Percentiles rank a stretch among this genome's conserved stretches.
phyloP scores from a whole-genome alignment of 2,888 invertebrate genomes.

The Dioctria rufipes region DNA sequence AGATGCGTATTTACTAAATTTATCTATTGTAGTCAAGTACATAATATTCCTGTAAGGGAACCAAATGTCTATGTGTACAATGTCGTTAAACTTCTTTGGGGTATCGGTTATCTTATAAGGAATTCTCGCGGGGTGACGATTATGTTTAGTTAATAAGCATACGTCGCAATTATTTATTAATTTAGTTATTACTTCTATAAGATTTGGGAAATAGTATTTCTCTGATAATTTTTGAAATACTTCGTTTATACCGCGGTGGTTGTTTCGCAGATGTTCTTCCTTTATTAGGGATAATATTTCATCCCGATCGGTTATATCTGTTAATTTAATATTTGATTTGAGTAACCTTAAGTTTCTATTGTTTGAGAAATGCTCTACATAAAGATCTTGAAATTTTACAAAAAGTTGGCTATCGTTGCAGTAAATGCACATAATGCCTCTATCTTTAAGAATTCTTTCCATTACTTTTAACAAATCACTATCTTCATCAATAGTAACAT shows the following conservation, averaged over 20 bases:
- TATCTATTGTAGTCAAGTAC: constrained; percentile 48
- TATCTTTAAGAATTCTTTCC: background rate
- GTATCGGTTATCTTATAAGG: constrained; percentile 58
- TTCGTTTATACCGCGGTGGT: constrained; percentile 40
- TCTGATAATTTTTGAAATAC: constrained; percentile 5
- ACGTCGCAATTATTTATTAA: constrained; percentile 17
- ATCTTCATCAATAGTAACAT: constrained; percentile 12
- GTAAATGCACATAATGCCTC: constrained; percentile 8
- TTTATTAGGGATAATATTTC: background rate
- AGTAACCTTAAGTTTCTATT: background rate
- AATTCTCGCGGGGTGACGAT: constrained; percentile 58
- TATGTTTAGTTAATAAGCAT: constrained; percentile 60
- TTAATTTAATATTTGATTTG: constrained; percentile 3
- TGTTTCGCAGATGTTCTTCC: constrained; percentile 56
- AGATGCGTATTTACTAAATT: constrained; percentile 44
- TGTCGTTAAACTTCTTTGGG: constrained; percentile 59
- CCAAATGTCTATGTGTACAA: constrained; percentile 57
- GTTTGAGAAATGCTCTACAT: constrained; percentile 1
- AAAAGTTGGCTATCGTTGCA: background rate
- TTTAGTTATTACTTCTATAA: constrained; percentile 56
- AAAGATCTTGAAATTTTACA: background rate
- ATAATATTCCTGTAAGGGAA: constrained; percentile 16
- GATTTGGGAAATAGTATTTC: constrained; percentile 56
- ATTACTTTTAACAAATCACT: constrained; percentile 3
- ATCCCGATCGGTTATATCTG: background rate